Evolutionary conservation across 2,797 vertebrate genomes (phyloP).

Genomic region (Pangasius djambal): DNA sequence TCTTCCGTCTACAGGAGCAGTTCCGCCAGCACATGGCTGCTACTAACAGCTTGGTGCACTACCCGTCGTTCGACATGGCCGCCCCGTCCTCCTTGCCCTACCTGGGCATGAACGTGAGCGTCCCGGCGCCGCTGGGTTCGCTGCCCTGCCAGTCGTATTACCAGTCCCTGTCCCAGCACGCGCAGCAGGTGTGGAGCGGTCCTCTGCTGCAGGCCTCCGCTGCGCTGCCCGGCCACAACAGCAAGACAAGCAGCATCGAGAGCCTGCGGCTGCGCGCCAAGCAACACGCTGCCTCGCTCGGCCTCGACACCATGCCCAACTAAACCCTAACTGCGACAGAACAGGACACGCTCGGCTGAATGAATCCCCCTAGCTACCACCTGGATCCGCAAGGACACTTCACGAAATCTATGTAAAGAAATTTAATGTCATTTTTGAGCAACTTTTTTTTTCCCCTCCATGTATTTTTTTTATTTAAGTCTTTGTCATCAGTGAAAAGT

Average conservation of each 20-base stretch:
- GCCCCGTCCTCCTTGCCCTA: slow-evolving; percentile 89
- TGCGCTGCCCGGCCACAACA: slow-evolving; percentile 87
- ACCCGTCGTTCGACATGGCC: slow-evolving; percentile 93
- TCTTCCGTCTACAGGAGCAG: slow-evolving; percentile 97
- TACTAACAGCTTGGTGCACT: slow-evolving; percentile 97
- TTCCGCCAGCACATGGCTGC: slow-evolving; percentile 98
- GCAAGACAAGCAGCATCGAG: slow-evolving; percentile 98
- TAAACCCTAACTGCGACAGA: slow-evolving; percentile 68
- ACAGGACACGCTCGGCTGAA: slow-evolving; percentile 9
- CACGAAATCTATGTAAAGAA: not conserved
- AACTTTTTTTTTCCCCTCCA: not conserved
- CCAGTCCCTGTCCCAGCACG: slow-evolving; percentile 92
- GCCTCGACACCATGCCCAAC: slow-evolving; percentile 94
- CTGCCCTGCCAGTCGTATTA: slow-evolving; percentile 98
- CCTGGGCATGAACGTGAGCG: slow-evolving; percentile 95
- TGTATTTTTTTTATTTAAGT: not conserved
- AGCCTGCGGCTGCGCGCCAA: slow-evolving; percentile 93
- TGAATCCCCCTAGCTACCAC: not conserved
- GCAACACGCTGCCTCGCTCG: slow-evolving; percentile 94
- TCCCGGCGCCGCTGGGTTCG: slow-evolving; percentile 88
- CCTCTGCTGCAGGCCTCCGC: slow-evolving; percentile 88
- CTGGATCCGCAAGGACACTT: not conserved
- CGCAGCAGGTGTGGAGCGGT: slow-evolving; percentile 94
- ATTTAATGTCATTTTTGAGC: not conserved
- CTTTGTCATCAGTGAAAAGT: not conserved